Percentiles rank a stretch among this genome's conserved stretches.
Conservation (phyloP, 1,140 invertebrate genomes). For the Adoxophyes honmai region DNA sequence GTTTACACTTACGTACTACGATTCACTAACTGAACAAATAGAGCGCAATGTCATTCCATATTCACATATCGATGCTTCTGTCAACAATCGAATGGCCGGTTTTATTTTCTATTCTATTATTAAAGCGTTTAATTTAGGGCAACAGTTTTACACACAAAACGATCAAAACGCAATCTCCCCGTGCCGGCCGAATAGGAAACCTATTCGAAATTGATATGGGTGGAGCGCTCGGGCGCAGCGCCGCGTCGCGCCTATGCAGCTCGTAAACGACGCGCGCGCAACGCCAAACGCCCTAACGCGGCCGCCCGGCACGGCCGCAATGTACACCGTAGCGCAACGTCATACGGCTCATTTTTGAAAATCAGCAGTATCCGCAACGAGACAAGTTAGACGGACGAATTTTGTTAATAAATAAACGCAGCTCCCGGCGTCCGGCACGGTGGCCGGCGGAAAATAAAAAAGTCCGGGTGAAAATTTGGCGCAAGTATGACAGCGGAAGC, state of each 20-base stretch:
- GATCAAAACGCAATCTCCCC: constrained; percentile 72
- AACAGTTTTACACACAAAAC: constrained; percentile 75
- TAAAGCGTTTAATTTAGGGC: constrained; percentile 74
- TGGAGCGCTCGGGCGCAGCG: constrained; percentile 61
- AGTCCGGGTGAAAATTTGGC: constrained; percentile 61
- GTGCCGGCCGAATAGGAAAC: constrained; percentile 63
- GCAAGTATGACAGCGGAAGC: constrained; percentile 68
- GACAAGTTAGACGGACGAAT: constrained; percentile 66
- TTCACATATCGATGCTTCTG: constrained; percentile 41
- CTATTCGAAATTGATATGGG: constrained; percentile 76
- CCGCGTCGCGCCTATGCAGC: constrained; percentile 65
- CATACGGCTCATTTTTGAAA: constrained; percentile 25
- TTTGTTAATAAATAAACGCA: constrained; percentile 76
- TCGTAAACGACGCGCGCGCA: constrained; percentile 62
- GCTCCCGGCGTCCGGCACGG: constrained; percentile 51
- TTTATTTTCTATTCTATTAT: constrained; percentile 75
- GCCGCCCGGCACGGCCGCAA: constrained; percentile 21
- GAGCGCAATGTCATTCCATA: constrained; percentile 29
- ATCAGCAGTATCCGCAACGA: constrained; percentile 21
- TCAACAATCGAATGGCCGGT: constrained; percentile 52
- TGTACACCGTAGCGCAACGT: constrained; percentile 33
- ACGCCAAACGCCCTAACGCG: constrained; percentile 39
- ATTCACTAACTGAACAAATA: constrained; percentile 57
- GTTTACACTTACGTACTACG: constrained; percentile 37
- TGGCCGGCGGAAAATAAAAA: constrained; percentile 59